Percentiles rank a stretch among this genome's conserved stretches.
These are phyloP conservation scores for Neoitamus cyanurus DNA, from an alignment of 2,888 invertebrate species.

Conservation along the genomic window DNA sequence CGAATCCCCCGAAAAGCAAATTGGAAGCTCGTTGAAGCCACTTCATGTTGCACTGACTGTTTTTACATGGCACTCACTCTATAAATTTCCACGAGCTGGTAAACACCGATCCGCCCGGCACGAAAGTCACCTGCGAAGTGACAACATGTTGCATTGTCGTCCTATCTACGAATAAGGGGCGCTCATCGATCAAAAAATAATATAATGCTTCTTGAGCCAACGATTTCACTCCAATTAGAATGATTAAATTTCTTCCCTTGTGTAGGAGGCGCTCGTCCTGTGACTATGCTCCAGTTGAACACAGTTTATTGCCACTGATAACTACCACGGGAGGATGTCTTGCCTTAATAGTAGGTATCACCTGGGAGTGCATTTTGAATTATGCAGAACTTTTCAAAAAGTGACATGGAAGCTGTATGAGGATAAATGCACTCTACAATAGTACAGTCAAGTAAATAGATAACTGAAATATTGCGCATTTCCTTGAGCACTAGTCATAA, in stretches of 20 bases:
- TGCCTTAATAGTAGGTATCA: not conserved
- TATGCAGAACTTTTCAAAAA: not conserved
- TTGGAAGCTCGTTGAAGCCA: not conserved
- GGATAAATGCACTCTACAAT: not conserved
- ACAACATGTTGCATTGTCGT: not conserved
- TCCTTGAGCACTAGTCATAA: too few relatives aligned
- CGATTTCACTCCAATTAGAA: not conserved
- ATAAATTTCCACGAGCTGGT: not conserved
- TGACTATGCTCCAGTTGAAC: not conserved
- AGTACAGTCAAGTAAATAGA: too few relatives aligned
- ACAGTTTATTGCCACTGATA: not conserved
- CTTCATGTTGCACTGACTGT: slow-evolving; percentile 3
- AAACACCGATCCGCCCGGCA: not conserved
- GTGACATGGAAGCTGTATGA: not conserved
- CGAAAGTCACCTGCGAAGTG: not conserved
- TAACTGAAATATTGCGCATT: too few relatives aligned
- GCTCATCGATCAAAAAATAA: not conserved
- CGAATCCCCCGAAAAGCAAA: slow-evolving; percentile 20
- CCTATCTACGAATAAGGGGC: not conserved
- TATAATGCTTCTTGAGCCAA: not conserved
- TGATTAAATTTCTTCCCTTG: slow-evolving; percentile 20
- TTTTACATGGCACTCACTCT: not conserved
- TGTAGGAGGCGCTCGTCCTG: not conserved
- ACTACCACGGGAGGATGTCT: not conserved
- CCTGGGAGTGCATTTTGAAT: not conserved